Conservation (phyloP, 1,140 invertebrate species). For the Onthophagus taurus region DNA sequence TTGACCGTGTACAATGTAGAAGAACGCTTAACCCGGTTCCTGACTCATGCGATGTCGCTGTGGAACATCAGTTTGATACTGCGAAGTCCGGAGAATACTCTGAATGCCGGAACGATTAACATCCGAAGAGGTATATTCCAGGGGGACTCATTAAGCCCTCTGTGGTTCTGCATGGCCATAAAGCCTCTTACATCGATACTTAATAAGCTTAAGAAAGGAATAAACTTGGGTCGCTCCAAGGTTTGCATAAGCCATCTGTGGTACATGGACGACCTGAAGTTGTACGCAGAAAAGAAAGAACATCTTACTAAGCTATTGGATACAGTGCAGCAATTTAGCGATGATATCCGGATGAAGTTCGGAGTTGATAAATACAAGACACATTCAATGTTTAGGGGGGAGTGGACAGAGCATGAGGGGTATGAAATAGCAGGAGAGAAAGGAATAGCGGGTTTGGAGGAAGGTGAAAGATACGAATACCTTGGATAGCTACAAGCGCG, state of each 20-base stretch:
- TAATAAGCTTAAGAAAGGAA: not conserved
- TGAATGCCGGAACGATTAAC: conserved; percentile 12
- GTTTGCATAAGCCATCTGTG: conserved; percentile 4
- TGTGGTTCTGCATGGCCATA: conserved; percentile 20
- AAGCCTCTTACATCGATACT: conserved; percentile 3
- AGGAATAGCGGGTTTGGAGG: not conserved
- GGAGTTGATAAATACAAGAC: conserved; percentile 13
- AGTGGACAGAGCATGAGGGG: conserved; percentile 7
- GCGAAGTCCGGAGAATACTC: not conserved
- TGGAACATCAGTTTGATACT: conserved; percentile 13
- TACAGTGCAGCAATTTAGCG: conserved; percentile 9
- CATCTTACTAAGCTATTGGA: conserved; percentile 11
- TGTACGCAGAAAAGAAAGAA: conserved; percentile 10
- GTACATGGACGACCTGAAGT: conserved; percentile 20
- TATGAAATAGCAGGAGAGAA: not conserved
- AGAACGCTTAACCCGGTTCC: not conserved
- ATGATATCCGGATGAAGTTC: conserved; percentile 15
- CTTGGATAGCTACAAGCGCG: conserved; percentile 1
- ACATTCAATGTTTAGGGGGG: conserved; percentile 8
- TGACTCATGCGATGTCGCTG: not conserved
- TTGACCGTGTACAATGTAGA: conserved; percentile 10
- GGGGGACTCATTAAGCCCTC: conserved; percentile 19
- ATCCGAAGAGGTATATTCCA: conserved; percentile 24
- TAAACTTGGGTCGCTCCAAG: not conserved
- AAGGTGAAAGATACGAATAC: not conserved